Conservation (phyloP, 2,888 invertebrate species). For the Argyresthia albistria region DNA sequence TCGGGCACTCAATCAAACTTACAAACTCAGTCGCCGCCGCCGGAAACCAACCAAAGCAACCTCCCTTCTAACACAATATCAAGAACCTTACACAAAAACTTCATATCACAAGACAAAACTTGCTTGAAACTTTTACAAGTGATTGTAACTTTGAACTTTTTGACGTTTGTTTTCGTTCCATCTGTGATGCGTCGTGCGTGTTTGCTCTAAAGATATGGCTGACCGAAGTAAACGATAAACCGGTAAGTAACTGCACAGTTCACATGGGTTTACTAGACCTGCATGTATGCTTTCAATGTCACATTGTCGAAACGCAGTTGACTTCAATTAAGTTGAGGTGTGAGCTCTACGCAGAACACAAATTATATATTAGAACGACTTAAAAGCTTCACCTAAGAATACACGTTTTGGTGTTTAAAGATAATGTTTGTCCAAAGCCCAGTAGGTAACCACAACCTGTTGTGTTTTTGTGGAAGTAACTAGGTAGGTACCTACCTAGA, state of each 20-base stretch:
- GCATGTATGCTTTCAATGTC: not conserved
- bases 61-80: conserved; percentile 23
- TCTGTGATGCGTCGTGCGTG: conserved; percentile 20
- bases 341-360: no score
- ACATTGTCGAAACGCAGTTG: no score
- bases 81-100: conserved; percentile 33
- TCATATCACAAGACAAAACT: not conserved
- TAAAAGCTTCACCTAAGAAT: no score
- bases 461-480: not conserved
- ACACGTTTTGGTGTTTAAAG: no score
- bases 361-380: no score
- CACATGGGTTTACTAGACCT: not conserved
- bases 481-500: no score
- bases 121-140: not conserved
- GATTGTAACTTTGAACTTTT: conserved; percentile 12
- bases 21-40: conserved; percentile 47
- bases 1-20: conserved; percentile 38
- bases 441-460: no score
- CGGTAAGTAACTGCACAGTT: conserved; percentile 50
- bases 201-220: conserved; percentile 45
- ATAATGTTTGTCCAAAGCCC: no score
- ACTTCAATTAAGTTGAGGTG: no score
- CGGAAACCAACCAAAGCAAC: conserved; percentile 37
- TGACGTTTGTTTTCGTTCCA: conserved; percentile 46
- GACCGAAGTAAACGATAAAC: conserved; percentile 55